Evolutionary conservation across 37 sponge, comb jelly and placozoan species (phyloP).

Genomic region (Oopsacas minuta): DNA sequence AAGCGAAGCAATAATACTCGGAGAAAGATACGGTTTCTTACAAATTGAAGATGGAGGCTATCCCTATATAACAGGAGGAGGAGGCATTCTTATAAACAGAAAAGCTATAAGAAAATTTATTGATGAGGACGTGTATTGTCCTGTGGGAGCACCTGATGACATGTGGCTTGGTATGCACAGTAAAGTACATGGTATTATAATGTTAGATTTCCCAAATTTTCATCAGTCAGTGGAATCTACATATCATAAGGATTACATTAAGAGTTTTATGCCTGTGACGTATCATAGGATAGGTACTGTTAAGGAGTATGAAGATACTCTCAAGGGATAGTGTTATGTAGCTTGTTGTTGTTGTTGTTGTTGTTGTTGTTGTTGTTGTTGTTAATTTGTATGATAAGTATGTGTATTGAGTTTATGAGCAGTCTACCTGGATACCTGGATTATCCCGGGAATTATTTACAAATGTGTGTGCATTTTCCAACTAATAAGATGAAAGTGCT

Average conservation of each 20-base stretch:
- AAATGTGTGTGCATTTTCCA: no score
- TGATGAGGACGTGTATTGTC: not conserved
- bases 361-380: no score
- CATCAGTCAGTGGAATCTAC: not conserved
- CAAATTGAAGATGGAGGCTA: not conserved
- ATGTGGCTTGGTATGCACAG: not conserved
- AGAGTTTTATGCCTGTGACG: not conserved
- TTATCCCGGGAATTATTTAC: no score
- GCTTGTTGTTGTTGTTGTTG: no score
- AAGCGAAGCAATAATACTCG: not conserved
- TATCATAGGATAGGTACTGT: not conserved
- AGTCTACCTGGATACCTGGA: no score
- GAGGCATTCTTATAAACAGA: not conserved
- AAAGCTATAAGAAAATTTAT: not conserved
- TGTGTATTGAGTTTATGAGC: no score
- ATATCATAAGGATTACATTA: constrained; percentile 12
- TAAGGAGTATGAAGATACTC: not conserved
- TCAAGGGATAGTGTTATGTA: not conserved
- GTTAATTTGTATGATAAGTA: no score
- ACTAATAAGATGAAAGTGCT: no score
- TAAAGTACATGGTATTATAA: not conserved
- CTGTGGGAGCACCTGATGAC: not conserved
- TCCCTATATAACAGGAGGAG: not conserved
- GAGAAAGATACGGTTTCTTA: not conserved
- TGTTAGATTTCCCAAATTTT: not conserved